Evolutionary conservation across 2,113 vertebrate genomes (phyloP).

Genomic region (Bettongia penicillata): DNA sequence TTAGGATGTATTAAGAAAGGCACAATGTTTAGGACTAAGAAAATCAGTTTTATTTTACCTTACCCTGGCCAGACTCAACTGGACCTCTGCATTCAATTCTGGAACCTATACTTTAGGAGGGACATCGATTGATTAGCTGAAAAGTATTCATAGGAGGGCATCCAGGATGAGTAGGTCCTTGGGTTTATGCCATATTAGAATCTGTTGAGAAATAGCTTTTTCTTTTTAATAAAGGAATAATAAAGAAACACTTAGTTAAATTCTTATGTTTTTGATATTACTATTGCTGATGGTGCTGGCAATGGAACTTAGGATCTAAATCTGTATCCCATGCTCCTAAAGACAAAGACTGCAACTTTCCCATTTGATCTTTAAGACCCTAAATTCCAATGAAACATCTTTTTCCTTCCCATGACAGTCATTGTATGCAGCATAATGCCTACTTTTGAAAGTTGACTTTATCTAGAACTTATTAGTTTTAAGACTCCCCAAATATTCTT

Average conservation of each 20-base stretch:
- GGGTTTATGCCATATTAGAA: background rate
- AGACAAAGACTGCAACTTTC: slow-evolving; percentile 8
- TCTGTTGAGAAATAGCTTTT: background rate
- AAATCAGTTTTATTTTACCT: background rate
- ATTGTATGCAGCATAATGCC: background rate
- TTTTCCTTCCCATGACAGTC: slow-evolving; percentile 16
- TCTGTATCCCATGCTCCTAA: background rate
- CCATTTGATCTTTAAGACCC: slow-evolving; percentile 20
- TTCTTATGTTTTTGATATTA: slow-evolving; percentile 10
- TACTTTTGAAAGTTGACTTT: background rate
- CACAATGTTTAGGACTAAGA: background rate
- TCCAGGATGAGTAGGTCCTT: background rate
- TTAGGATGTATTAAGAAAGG: background rate
- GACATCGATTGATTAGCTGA: background rate
- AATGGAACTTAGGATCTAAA: slow-evolving; percentile 11
- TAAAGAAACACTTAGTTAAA: background rate
- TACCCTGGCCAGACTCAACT: background rate
- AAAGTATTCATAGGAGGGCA: background rate
- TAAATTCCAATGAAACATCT: slow-evolving; percentile 1
- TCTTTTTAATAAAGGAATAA: background rate
- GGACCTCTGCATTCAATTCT: background rate
- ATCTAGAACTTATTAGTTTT: slow-evolving; percentile 37
- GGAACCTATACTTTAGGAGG: background rate
- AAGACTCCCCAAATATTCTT: slow-evolving; percentile 32
- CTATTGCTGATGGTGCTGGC: background rate